These are phyloP conservation scores for Metacarcinus magister DNA, from an alignment of 2,888 invertebrate genomes.

Conservation along the genomic window DNA sequence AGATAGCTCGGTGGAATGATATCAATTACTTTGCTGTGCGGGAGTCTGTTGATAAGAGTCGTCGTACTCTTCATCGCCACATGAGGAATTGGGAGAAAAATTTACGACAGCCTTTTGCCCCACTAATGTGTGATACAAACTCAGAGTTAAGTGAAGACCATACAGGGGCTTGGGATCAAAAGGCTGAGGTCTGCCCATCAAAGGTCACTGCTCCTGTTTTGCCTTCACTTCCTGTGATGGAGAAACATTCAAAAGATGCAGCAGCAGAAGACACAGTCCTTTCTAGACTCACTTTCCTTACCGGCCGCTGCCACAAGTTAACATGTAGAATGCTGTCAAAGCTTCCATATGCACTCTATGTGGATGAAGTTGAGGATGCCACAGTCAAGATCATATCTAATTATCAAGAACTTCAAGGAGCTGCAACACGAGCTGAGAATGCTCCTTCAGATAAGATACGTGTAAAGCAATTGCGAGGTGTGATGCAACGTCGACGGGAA, in stretches of 20 bases:
- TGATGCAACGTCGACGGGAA: conserved; percentile 93
- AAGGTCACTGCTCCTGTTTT: background rate
- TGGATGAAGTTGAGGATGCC: conserved; percentile 87
- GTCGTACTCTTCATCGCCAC: conserved; percentile 93
- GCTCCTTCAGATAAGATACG: conserved; percentile 84
- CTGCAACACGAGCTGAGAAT: conserved; percentile 67
- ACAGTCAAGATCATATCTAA: conserved; percentile 89
- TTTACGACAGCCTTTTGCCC: conserved; percentile 69
- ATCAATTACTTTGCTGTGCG: conserved; percentile 97
- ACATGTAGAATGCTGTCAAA: conserved; percentile 56
- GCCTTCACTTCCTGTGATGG: conserved; percentile 40
- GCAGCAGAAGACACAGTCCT: conserved; percentile 62
- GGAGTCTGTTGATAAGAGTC: conserved; percentile 94
- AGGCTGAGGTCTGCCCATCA: background rate
- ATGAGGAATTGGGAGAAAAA: conserved; percentile 91
- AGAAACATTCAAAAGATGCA: background rate
- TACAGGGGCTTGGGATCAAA: conserved; percentile 75
- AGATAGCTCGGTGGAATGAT: conserved; percentile 97
- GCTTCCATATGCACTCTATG: conserved; percentile 71
- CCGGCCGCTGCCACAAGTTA: conserved; percentile 69
- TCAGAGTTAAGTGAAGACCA: conserved; percentile 69
- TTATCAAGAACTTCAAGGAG: conserved; percentile 87
- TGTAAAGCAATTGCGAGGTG: conserved; percentile 89
- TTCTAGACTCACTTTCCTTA: conserved; percentile 41
- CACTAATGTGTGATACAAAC: conserved; percentile 67